Conservation (phyloP, 2,888 invertebrate species). For the Chrysomela aeneicollis region DNA sequence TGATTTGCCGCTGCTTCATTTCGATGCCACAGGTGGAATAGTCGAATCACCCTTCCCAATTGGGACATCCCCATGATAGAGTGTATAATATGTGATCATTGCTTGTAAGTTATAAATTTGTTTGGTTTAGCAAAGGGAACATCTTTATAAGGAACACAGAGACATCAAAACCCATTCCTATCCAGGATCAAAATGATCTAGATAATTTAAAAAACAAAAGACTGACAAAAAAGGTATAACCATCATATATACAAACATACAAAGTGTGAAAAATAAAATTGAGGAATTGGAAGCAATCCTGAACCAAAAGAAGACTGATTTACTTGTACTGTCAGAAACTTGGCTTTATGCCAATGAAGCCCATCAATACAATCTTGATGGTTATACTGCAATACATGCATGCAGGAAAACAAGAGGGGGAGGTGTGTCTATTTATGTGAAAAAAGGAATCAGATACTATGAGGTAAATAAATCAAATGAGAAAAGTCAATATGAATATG, state of each 20-base stretch:
- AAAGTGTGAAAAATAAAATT: slow-evolving; percentile 4
- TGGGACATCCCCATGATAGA: too few relatives aligned
- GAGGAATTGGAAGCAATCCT: neutral
- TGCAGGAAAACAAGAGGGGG: slow-evolving; percentile 3
- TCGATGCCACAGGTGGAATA: too few relatives aligned
- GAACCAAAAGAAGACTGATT: neutral
- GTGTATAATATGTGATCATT: too few relatives aligned
- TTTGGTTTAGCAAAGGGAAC: neutral
- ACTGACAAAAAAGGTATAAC: neutral
- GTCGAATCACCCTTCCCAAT: too few relatives aligned
- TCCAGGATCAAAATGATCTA: neutral
- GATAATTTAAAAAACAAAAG: slow-evolving; percentile 4
- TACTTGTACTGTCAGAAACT: neutral
- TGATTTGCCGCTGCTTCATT: too few relatives aligned
- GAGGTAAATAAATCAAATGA: neutral
- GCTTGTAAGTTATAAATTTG: neutral
- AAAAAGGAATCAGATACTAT: neutral
- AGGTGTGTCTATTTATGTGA: slow-evolving; percentile 5
- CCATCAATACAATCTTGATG: neutral
- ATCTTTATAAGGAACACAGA: neutral
- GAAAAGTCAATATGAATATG: slow-evolving; percentile 4
- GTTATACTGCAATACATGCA: slow-evolving; percentile 11
- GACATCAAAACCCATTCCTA: slow-evolving; percentile 4
- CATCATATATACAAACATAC: slow-evolving; percentile 10
- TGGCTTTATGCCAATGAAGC: slow-evolving; percentile 5